Evolutionary conservation across 2,113 vertebrate genomes (phyloP), one percentile per base, ranked within the genome.

Genomic region (Lepus timidus): DNA sequence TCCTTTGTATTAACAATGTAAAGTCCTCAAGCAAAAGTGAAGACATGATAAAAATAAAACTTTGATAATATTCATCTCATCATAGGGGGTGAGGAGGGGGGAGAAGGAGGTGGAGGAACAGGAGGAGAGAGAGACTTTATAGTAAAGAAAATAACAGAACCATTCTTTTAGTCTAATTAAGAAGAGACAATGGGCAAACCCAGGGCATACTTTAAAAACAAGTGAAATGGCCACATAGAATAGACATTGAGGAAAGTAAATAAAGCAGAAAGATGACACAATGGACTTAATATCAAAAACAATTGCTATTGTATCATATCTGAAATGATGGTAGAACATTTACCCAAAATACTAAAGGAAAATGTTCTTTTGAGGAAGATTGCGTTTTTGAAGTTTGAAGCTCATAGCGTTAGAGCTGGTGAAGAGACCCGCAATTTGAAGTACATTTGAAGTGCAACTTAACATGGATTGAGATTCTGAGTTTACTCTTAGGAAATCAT

Each of bases 1-100:
- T 23, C 9, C 44, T 61, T 36, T n/a, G 39, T 39, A 19, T 87
- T 39, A 70, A 14, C 31, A 51, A n/a, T 25, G 9, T 39, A 79
- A 64, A 49, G 3, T 49, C 51, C 31, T 79, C 9, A 10, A 64
- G 31, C 12, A 58, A 33, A 90, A 91, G 16, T 68, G 49, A 82
- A 68, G 49, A 61, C 4, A 27, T 52, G 13, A 58, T 75, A 80
- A 85, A 93, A 93, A 82, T 58, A 84, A 88, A 84, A 78, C 22
- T 33, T 64, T 91, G 19, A 78, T 83, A 36, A 71, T 65, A 65
- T 17, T 83, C 49, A 86, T 16, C 29, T 93, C 23, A 65, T 6
- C 31, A 19, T 0, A 1, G 49, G 27, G 49, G 2, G 44, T 6
- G 81, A 23, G 55, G 4, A 67, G 65, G 67, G 2, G 55, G n/a